phyloP scores from a whole-genome alignment of 2,797 vertebrate genomes.

The Rhinoraja longicauda region DNA sequence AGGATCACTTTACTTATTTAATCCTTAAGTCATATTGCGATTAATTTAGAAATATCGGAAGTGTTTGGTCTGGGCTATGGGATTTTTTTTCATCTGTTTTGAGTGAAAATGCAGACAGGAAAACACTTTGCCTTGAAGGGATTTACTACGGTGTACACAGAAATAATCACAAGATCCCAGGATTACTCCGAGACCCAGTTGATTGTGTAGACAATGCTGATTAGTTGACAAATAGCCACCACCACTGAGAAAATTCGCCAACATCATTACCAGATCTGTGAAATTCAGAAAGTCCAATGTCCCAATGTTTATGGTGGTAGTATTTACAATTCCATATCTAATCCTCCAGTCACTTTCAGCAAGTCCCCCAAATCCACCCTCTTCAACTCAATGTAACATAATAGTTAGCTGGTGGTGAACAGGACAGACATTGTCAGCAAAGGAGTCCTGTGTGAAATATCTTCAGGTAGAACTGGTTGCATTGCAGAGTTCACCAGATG shows the following conservation, averaged over 20 bases:
- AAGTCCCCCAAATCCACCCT: neutral
- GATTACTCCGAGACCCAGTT: neutral
- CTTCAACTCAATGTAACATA: slow-evolving; percentile 6
- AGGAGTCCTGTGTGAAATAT: no score
- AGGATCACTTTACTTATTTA: neutral
- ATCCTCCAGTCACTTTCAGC: neutral
- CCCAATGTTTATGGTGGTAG: no score
- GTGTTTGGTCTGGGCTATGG: neutral
- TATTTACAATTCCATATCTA: neutral
- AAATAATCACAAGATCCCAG: neutral
- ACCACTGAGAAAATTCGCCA: neutral
- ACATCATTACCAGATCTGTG: neutral
- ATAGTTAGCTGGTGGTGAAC: neutral
- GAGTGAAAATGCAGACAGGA: neutral
- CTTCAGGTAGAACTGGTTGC: neutral
- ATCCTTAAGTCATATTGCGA: neutral
- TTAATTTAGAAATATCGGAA: neutral
- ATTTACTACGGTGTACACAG: neutral
- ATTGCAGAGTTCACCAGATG: neutral
- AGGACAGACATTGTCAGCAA: neutral
- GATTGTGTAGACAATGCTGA: neutral
- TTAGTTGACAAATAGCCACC: neutral
- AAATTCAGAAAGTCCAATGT: neutral
- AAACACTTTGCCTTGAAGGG: neutral
- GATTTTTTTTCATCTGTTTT: neutral